Base-by-base conservation (phyloP, 1,140 invertebrate genomes). In the Drosophila sp. region DNA sequence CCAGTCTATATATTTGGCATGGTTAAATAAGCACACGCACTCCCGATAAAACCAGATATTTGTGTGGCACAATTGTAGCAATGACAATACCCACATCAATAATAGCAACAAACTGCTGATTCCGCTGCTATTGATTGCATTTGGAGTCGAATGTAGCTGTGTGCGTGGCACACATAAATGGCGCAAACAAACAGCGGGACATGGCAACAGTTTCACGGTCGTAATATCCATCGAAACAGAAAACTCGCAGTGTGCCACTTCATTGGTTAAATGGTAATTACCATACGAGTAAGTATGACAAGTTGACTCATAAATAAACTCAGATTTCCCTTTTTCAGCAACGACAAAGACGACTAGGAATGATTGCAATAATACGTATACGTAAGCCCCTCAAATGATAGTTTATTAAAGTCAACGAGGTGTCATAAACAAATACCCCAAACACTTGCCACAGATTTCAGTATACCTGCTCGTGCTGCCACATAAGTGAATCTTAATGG, bases 401-500 rank as follows among this genome's bases (percentile, higher is more conserved):
- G n/a, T 53, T 8, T 58, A 61, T 61, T 61, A 32, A 67, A 25
- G 25, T 2, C 34, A 38, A 48, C 27, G 18, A 50, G 36, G 36
- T 72, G 69, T 43, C 45, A 16, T 34, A 57, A 48, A 41, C 11
- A 25, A 45, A 64, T 32, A 27, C 18, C 14, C 29, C 43, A 54
- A 46, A 27, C 27, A 48, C 69, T 34, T 57, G 41, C 27, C 41
- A 21, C 43, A 46, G 40, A 45, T 46, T 53, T 27, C 14, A 29
- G 18, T 58, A 53, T 45, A 27, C 40, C n/a, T n/a, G 34, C 21
- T 18, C 29, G 13, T 14, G 58, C n/a, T 21, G 61, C 25, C 16
- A 27, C 34, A 21, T 65, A 72, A 72, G 69, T 72, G 69, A 72
- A 58, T 43, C 69, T 72, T 72, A 66, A 72, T 58, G 62, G 29